These are phyloP conservation scores for Spodoptera littoralis DNA, from an alignment of 2,888 invertebrate species.

Conservation along the genomic window DNA sequence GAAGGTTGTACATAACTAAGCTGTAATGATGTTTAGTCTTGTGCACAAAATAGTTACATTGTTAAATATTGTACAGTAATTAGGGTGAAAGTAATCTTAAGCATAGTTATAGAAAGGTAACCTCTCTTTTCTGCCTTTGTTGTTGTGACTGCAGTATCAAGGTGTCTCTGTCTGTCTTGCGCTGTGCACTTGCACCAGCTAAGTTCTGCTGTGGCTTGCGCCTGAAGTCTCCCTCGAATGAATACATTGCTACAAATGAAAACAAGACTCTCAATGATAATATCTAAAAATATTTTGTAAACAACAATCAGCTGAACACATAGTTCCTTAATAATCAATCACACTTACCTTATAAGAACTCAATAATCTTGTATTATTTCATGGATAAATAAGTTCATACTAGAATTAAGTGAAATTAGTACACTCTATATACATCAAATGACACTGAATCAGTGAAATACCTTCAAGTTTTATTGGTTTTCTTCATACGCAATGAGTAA, in stretches of 20 bases:
- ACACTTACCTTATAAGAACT: slow-evolving; percentile 51
- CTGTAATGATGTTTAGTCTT: neutral
- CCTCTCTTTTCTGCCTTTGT: slow-evolving; percentile 96
- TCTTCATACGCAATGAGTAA: slow-evolving; percentile 48
- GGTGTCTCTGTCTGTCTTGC: slow-evolving; percentile 91
- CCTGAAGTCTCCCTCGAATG: slow-evolving; percentile 97
- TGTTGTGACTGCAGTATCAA: slow-evolving; percentile 94
- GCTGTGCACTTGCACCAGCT: slow-evolving; percentile 94
- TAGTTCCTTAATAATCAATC: slow-evolving; percentile 38
- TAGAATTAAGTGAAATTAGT: slow-evolving; percentile 38
- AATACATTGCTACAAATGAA: slow-evolving; percentile 86
- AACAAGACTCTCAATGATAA: slow-evolving; percentile 16
- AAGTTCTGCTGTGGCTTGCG: slow-evolving; percentile 96
- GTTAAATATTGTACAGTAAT: slow-evolving; percentile 5
- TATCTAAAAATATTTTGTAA: slow-evolving; percentile 64
- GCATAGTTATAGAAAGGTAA: slow-evolving; percentile 65
- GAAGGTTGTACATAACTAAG: neutral
- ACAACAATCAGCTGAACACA: slow-evolving; percentile 77
- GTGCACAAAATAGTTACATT: neutral
- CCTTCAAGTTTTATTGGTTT: slow-evolving; percentile 51
- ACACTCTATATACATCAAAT: slow-evolving; percentile 44
- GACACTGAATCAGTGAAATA: slow-evolving; percentile 45
- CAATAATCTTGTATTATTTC: slow-evolving; percentile 42
- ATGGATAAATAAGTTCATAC: slow-evolving; percentile 49
- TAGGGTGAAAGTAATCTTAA: slow-evolving; percentile 46